Percentiles rank a stretch among this genome's conserved stretches.
Evolutionary conservation across 2,113 vertebrate species (phyloP).

Genomic region (Podiceps cristatus): DNA sequence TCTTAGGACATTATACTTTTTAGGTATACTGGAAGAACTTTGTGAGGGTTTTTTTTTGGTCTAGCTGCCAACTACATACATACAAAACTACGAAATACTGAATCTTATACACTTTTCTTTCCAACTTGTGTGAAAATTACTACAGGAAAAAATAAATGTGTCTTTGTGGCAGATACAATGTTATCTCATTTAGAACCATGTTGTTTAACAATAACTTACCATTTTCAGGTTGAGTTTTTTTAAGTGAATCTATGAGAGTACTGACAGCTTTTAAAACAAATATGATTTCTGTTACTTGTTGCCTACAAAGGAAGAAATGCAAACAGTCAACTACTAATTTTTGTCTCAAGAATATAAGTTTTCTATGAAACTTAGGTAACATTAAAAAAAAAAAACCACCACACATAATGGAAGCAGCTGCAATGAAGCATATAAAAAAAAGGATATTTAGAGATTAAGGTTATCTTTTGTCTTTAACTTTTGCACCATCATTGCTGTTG

Average conservation of each 20-base stretch:
- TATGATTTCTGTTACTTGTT: slow-evolving; percentile 99
- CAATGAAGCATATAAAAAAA: not conserved
- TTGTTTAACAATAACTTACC: slow-evolving; percentile 82
- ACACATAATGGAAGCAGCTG: not conserved
- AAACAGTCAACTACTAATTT: slow-evolving; percentile 24
- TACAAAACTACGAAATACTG: not conserved
- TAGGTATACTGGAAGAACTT: not conserved
- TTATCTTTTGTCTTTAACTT: not conserved
- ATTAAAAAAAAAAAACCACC: not conserved
- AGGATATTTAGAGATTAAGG: not conserved
- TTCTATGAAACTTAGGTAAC: not conserved
- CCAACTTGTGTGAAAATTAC: not conserved
- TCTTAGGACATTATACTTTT: not conserved
- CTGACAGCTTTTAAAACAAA: slow-evolving; percentile 99
- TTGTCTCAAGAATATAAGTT: not conserved
- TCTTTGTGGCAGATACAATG: not conserved
- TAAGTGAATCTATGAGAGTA: slow-evolving; percentile 98
- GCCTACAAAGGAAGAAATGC: slow-evolving; percentile 79
- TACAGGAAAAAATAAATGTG: not conserved
- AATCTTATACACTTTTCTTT: not conserved
- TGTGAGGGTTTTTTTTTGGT: not conserved
- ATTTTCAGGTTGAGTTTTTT: slow-evolving; percentile 98
- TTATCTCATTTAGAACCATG: not conserved
- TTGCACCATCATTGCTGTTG: not conserved
- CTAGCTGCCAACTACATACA: not conserved